Percentiles rank a stretch among this genome's conserved stretches.
phyloP scores from a whole-genome alignment of 2,113 vertebrate genomes.

The Myotis lucifugus region DNA sequence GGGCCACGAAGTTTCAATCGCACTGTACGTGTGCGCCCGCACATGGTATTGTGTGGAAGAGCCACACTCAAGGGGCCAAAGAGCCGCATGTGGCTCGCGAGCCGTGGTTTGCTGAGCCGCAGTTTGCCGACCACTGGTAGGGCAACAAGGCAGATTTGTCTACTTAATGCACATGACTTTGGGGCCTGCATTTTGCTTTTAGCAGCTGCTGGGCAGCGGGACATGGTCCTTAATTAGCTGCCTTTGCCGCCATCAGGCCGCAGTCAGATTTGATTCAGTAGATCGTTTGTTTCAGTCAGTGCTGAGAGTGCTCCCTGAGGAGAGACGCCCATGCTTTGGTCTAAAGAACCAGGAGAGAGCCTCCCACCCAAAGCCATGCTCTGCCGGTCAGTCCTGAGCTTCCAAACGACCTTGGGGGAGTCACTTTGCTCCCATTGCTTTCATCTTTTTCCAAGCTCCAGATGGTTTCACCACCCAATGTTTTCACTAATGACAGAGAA shows the following conservation, averaged over 20 bases:
- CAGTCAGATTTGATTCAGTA: conserved; percentile 56
- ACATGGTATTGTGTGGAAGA: too few species aligned
- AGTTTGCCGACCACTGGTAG: too few species aligned
- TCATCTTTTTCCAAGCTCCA: not conserved
- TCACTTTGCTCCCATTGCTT: not conserved
- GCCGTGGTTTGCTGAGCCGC: too few species aligned
- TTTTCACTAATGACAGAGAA: not conserved
- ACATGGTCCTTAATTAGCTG: not conserved
- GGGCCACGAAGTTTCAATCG: too few species aligned
- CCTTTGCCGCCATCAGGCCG: not conserved
- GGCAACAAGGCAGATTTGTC: not conserved
- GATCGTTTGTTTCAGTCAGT: not conserved
- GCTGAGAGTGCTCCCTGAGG: too few species aligned
- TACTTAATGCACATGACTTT: not conserved
- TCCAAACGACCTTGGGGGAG: not conserved
- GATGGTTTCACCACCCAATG: not conserved
- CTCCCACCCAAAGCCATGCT: not conserved
- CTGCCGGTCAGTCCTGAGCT: not conserved
- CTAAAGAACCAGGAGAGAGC: not conserved
- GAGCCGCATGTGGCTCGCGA: too few species aligned
- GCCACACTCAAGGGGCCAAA: too few species aligned
- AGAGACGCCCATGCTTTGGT: not conserved
- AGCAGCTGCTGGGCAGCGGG: not conserved
- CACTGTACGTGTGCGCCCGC: too few species aligned
- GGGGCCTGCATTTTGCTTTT: not conserved